Evolutionary conservation across 2,888 invertebrate genomes (phyloP), one percentile per base, ranked within the genome.

Genomic region (Chrysotoxum bicinctum): DNA sequence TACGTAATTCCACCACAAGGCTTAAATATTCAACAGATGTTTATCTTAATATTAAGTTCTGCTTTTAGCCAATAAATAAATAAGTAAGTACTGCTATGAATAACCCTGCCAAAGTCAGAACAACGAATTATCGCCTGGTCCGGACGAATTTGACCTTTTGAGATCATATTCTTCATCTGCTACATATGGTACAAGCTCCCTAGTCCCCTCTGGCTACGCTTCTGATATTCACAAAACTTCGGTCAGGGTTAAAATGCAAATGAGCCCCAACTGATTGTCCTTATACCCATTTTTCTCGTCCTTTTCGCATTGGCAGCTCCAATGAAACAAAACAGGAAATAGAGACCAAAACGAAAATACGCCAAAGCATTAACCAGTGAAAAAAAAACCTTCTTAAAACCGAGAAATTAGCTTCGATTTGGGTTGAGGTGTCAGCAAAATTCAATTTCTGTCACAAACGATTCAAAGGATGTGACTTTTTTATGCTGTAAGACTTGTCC

Each of bases 161-260:
- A n/a, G n/a, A n/a, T n/a, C n/a, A 26, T 26, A 26, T 4, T 26
- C 7, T 26, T 3, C 26, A 26, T 26, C 3, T 3, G 26, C n/a
- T n/a, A n/a, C n/a, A n/a, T n/a, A 26, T 26, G 4, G 6, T 26
- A 3, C 16, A 16, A 40, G 8, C 23, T 14, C 14, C n/a, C 50
- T n/a, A 43, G 2, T 3, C 19, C 32, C 10, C 6, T 19, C 8
- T 12, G 14, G 3, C 10, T 10, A 54, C 58, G 35, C 3, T 1
- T 1, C 58, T 58, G 58, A 37, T 37, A 21, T 35, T 19, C 7
- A 2, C 16, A 66, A 70, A 14, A 37, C 8, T 32, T 62, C 69
- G 81, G 85, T 85, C 81, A 81, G 81, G 85, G 81, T 64, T 81
- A 73, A 81, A 66, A 85, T 85, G 80, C 76, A 85, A 85, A 85